Evolutionary conservation across 1,140 invertebrate species (phyloP).

Genomic region (Belonocnema kinseyi): DNA sequence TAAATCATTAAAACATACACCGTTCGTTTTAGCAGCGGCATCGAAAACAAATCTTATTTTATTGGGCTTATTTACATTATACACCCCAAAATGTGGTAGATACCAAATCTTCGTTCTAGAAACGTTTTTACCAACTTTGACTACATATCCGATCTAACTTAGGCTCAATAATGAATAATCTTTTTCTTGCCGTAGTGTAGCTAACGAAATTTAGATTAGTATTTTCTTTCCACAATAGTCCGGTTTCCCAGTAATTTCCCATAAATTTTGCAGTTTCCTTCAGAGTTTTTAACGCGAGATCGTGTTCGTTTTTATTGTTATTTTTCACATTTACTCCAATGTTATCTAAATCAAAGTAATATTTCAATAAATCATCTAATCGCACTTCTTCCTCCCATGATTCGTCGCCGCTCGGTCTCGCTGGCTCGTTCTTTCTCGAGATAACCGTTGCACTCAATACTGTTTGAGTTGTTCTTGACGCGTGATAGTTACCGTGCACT

Average conservation of each 20-base stretch:
- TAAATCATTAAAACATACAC: conserved; percentile 36
- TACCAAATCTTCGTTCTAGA: conserved; percentile 48
- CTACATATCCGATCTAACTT: conserved; percentile 44
- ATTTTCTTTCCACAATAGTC: conserved; percentile 44
- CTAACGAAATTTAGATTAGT: conserved; percentile 32
- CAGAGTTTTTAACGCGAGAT: not conserved
- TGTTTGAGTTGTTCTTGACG: not conserved
- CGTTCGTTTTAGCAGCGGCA: too few species aligned
- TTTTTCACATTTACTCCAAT: not conserved
- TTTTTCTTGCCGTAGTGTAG: conserved; percentile 29
- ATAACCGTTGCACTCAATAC: not conserved
- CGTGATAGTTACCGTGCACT: not conserved
- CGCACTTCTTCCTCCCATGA: not conserved
- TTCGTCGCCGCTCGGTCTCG: not conserved
- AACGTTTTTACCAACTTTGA: not conserved
- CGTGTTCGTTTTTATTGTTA: not conserved
- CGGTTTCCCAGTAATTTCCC: conserved; percentile 38
- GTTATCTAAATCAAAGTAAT: not conserved
- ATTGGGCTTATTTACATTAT: conserved; percentile 50
- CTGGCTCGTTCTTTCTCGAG: not conserved
- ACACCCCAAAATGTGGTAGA: conserved; percentile 60
- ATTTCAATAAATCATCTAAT: not conserved
- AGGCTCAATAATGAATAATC: conserved; percentile 35
- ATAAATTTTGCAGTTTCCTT: too few species aligned
- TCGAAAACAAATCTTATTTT: conserved; percentile 58